Evolutionary conservation across 2,797 vertebrate genomes (phyloP).

Genomic region (Xerus rutilus): DNA sequence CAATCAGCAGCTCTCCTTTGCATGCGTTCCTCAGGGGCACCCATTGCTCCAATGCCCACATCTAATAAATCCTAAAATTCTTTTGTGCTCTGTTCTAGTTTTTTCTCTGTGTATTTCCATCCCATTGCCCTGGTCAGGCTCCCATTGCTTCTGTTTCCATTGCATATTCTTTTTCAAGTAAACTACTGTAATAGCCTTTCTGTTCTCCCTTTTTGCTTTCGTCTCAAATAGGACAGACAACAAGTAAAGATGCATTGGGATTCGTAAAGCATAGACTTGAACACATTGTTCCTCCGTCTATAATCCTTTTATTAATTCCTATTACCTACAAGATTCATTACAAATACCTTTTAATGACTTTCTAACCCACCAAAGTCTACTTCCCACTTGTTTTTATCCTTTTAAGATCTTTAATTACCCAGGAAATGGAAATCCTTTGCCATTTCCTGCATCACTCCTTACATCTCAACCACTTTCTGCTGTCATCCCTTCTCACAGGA

Average conservation of each 20-base stretch:
- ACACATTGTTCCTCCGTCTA: background rate
- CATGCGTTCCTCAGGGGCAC: background rate
- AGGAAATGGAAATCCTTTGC: background rate
- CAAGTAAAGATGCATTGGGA: no score
- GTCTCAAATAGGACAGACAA: no score
- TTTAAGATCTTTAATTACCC: conserved; percentile 3
- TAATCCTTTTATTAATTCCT: background rate
- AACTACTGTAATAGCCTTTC: background rate
- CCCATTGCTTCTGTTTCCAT: background rate
- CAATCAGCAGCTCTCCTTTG: background rate
- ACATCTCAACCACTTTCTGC: background rate
- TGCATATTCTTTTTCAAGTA: background rate
- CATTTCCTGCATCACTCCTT: background rate
- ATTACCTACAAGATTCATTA: background rate
- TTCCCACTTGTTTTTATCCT: background rate
- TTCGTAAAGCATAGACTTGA: background rate
- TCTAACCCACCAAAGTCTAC: background rate
- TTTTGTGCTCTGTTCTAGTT: background rate
- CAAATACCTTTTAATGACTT: background rate
- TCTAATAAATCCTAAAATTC: background rate
- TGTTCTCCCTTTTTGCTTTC: background rate
- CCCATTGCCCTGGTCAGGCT: background rate
- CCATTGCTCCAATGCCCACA: background rate
- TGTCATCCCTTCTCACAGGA: background rate
- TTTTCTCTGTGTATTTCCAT: background rate